Percentiles rank a stretch among this genome's conserved stretches.
phyloP scores from a whole-genome alignment of 30 jellyfish, hydroid and myxozoan species.

The Chrysaora quinquecirrha region DNA sequence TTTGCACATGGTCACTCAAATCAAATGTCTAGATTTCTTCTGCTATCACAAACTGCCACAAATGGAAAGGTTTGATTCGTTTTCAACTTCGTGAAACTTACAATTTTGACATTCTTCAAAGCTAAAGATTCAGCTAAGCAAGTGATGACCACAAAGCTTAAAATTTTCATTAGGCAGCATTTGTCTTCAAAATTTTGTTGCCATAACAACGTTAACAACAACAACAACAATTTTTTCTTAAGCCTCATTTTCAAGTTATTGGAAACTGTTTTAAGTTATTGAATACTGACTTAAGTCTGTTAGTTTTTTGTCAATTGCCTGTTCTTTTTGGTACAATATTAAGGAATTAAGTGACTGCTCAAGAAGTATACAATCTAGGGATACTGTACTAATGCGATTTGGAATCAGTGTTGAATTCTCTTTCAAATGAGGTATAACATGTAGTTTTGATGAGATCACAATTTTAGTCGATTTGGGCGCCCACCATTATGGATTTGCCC shows the following conservation, averaged over 20 bases:
- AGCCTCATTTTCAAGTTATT: not conserved
- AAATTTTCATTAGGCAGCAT: too few species aligned
- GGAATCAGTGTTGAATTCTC: constrained; percentile 40
- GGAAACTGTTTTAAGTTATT: not conserved
- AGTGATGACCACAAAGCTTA: too few species aligned
- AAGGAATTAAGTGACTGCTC: constrained; percentile 2
- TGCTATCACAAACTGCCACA: too few species aligned
- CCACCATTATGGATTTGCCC: constrained; percentile 31
- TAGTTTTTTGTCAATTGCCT: not conserved
- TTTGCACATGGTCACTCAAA: too few species aligned
- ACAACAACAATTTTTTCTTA: not conserved
- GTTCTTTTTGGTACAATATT: not conserved
- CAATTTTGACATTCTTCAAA: too few species aligned
- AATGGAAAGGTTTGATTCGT: too few species aligned
- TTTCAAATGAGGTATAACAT: constrained; percentile 24
- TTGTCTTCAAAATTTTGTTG: not conserved
- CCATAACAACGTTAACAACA: not conserved
- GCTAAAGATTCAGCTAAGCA: too few species aligned
- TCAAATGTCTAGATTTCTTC: too few species aligned
- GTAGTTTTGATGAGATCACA: constrained; percentile 6
- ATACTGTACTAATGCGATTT: constrained; percentile 25
- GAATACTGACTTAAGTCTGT: not conserved
- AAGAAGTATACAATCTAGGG: constrained; percentile 18
- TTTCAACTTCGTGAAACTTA: too few species aligned
- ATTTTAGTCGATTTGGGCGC: constrained; percentile 31